These are phyloP conservation scores for Lagodon rhomboides DNA, from an alignment of 2,797 vertebrate species.

Conservation along the genomic window DNA sequence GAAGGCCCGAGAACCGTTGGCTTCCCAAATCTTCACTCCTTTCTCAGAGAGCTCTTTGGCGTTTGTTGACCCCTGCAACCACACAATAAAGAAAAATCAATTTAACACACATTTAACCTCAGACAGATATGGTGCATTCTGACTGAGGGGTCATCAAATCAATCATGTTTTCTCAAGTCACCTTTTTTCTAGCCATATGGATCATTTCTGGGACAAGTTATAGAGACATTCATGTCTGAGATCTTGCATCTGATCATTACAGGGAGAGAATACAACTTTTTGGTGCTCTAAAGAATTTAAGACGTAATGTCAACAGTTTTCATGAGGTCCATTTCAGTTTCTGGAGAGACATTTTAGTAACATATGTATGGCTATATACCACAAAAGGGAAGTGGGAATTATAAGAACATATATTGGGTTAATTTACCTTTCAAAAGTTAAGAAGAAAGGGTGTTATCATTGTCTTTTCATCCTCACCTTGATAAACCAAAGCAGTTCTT, in stretches of 20 bases:
- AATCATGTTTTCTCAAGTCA: background rate
- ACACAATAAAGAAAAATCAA: background rate
- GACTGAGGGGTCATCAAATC: background rate
- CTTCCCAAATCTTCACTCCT: slow-evolving; percentile 98
- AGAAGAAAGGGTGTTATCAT: too few species aligned
- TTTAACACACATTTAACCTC: background rate
- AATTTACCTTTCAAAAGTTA: too few species aligned
- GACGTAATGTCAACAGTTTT: background rate
- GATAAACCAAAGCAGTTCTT: slow-evolving; percentile 98
- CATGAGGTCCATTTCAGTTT: background rate
- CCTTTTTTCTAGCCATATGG: background rate
- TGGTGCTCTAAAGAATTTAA: too few species aligned
- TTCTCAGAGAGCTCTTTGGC: slow-evolving; percentile 95
- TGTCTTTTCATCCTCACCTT: slow-evolving; percentile 84
- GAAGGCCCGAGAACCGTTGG: slow-evolving; percentile 94
- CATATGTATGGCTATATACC: background rate
- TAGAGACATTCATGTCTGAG: background rate
- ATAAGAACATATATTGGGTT: too few species aligned
- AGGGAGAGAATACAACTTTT: background rate
- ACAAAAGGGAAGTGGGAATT: background rate
- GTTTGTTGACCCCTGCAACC: slow-evolving; percentile 94
- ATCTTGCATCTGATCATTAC: background rate
- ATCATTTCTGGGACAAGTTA: background rate
- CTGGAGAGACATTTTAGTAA: background rate
- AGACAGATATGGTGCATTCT: background rate